phyloP scores from a whole-genome alignment of 2,113 vertebrate species.

The Pandion haliaetus region DNA sequence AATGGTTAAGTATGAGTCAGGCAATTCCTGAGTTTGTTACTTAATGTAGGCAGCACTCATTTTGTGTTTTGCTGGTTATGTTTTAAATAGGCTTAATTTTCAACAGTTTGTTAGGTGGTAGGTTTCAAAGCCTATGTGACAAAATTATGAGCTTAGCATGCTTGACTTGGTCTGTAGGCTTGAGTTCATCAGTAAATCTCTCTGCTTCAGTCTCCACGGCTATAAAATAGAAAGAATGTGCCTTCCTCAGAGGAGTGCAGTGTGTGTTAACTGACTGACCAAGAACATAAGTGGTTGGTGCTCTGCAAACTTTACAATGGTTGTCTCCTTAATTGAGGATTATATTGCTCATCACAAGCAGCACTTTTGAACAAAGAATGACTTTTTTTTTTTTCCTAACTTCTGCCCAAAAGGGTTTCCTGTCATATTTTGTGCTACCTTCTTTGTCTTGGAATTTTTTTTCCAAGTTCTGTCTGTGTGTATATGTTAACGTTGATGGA shows the following conservation, averaged over 20 bases:
- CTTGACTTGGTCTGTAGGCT: neutral
- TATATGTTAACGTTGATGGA: neutral
- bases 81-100: neutral
- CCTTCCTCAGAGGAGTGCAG: neutral
- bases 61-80: neutral
- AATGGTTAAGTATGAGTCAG: neutral
- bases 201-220: neutral
- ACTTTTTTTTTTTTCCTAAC: accelerated
- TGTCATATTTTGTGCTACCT: neutral
- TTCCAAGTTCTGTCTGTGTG: neutral
- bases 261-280: neutral
- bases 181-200: neutral
- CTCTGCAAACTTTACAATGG: neutral
- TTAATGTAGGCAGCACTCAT: neutral
- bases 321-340: neutral
- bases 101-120: neutral
- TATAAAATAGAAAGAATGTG: neutral
- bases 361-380: neutral
- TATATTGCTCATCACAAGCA: neutral
- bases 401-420: neutral
- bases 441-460: neutral
- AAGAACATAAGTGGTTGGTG: neutral
- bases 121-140: neutral
- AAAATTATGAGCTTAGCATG: neutral
- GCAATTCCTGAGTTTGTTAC: neutral